Conservation (phyloP, 2,113 vertebrate genomes). For the Pionites leucogaster region DNA sequence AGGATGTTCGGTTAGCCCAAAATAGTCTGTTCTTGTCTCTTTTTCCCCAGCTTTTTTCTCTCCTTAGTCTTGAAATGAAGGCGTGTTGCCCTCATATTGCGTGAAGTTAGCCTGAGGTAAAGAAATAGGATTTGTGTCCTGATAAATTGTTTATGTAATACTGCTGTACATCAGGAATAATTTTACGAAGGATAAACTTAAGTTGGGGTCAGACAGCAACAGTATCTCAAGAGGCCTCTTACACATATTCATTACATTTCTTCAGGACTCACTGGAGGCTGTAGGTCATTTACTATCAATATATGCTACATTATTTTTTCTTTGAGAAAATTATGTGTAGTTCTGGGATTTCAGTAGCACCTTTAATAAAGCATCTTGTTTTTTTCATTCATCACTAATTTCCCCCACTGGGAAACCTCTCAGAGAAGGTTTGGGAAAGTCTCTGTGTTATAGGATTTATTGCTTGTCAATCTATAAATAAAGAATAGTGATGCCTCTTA, state of each 20-base stretch:
- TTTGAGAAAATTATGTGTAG: neutral
- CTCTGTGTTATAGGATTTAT: neutral
- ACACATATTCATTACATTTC: neutral
- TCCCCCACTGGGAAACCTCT: neutral
- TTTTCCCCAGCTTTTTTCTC: neutral
- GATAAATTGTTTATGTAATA: neutral
- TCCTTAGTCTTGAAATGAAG: neutral
- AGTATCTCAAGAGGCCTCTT: neutral
- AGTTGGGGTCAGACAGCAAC: neutral
- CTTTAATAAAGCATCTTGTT: neutral
- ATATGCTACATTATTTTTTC: neutral
- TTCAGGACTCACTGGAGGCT: neutral
- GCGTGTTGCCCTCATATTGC: neutral
- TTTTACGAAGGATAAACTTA: neutral
- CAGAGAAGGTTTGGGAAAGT: neutral
- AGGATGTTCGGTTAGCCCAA: neutral
- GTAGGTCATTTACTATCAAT: neutral
- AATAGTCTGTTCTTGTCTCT: neutral
- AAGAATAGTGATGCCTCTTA: neutral
- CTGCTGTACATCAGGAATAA: neutral
- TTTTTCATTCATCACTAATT: neutral
- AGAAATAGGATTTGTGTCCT: neutral
- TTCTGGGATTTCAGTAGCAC: neutral
- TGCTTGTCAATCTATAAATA: neutral
- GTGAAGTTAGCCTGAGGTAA: neutral